Percentiles rank a stretch among this genome's conserved stretches.
Conservation (phyloP, 1,140 invertebrate genomes). For the Procambarus clarkii region DNA sequence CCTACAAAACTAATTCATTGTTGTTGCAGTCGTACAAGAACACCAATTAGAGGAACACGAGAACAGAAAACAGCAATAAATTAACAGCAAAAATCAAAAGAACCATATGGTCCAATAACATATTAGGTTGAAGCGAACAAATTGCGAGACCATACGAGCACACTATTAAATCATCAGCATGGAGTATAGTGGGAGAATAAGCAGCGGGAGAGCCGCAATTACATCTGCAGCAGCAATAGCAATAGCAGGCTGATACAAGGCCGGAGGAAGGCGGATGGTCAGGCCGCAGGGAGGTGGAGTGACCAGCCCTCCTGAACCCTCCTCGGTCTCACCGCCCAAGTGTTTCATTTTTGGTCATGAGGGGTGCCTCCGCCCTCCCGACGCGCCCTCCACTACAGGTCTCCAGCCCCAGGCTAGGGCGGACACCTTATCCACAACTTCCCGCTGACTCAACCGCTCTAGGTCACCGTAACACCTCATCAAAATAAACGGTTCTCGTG, state of each 20-base stretch:
- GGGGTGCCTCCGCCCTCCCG: background rate
- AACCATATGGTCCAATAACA: background rate
- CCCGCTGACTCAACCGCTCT: background rate
- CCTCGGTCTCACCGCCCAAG: background rate
- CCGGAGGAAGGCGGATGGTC: background rate
- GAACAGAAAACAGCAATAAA: background rate
- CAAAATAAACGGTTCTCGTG: background rate
- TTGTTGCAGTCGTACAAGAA: background rate
- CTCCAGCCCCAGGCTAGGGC: conserved; percentile 2
- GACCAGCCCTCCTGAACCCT: background rate
- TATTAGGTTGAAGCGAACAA: no score
- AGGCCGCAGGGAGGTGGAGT: background rate
- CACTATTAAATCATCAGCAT: no score
- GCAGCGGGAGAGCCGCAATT: background rate
- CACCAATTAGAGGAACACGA: background rate
- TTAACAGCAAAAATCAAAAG: no score
- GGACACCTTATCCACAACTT: conserved; percentile 7
- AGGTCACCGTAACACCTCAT: background rate
- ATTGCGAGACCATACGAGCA: no score
- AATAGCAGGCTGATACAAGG: background rate
- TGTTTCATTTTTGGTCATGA: conserved; percentile 11
- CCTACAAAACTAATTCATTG: background rate
- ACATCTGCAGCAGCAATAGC: background rate
- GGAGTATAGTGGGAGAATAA: background rate
- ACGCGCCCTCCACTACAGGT: background rate